phyloP scores from a whole-genome alignment of 2,113 vertebrate genomes.

The Pedionomus torquatus region DNA sequence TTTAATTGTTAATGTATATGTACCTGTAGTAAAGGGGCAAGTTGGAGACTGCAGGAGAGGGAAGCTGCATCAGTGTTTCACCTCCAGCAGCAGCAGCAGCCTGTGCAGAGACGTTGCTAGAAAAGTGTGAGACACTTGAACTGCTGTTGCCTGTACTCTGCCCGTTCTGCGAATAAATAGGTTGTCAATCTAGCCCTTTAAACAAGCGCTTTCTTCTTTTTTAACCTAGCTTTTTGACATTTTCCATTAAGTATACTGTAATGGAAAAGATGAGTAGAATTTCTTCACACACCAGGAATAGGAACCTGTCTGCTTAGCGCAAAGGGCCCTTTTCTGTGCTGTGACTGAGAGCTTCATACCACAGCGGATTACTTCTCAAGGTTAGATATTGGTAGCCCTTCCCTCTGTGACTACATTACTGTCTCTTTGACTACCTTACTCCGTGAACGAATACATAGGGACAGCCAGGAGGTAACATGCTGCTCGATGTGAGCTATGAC shows the following conservation, averaged over 20 bases:
- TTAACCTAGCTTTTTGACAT: constrained; percentile 47
- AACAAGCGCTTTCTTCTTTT: constrained; percentile 41
- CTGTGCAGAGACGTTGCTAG: neutral
- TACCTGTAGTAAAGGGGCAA: neutral
- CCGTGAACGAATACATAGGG: neutral
- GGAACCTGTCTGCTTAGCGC: constrained; percentile 29
- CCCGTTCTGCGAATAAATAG: constrained; percentile 51
- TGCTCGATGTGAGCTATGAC: neutral
- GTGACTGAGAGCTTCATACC: neutral
- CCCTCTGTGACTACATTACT: neutral
- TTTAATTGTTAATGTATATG: neutral
- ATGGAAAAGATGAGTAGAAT: constrained; percentile 39
- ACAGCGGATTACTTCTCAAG: neutral
- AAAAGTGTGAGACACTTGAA: neutral
- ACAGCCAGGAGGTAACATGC: neutral
- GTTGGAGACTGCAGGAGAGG: neutral
- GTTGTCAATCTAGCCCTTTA: constrained; percentile 48
- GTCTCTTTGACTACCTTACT: neutral
- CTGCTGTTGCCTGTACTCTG: constrained; percentile 9
- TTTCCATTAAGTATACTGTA: constrained; percentile 52
- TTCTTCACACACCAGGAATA: neutral
- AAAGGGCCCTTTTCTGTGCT: neutral
- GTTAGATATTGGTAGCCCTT: neutral
- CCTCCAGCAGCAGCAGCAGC: neutral
- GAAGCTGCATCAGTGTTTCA: neutral